Percentiles rank a stretch among this genome's conserved stretches.
Conservation (phyloP, 2,888 invertebrate genomes). For the Embidobia sp. region DNA sequence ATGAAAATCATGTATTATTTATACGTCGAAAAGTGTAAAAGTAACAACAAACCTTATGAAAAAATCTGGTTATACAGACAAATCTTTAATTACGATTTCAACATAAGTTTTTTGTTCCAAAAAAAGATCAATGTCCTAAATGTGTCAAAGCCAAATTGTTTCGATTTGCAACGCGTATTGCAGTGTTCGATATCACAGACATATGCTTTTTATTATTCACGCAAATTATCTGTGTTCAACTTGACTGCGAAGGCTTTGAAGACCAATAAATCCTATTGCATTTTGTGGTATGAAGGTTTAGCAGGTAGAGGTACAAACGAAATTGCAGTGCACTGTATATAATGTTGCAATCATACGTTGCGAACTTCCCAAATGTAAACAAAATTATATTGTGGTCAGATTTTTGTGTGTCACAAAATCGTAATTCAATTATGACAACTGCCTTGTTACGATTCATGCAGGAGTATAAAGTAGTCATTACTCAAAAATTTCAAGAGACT, state of each 20-base stretch:
- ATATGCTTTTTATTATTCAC: not conserved
- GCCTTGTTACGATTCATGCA: not conserved
- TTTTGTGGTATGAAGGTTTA: slow-evolving; percentile 1
- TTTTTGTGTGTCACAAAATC: slow-evolving; percentile 3
- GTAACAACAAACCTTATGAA: not conserved
- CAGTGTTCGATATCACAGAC: not conserved
- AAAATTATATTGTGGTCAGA: not conserved
- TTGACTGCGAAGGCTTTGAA: not conserved
- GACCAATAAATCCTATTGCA: not conserved
- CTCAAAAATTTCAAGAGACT: slow-evolving; percentile 1
- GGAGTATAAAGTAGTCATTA: not conserved
- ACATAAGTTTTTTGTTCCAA: not conserved
- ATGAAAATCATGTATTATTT: not conserved
- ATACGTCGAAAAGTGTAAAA: not conserved
- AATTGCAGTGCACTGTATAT: no score
- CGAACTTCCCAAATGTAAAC: no score
- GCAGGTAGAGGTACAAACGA: not conserved
- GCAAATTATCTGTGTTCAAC: not conserved
- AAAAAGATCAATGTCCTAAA: slow-evolving; percentile 1
- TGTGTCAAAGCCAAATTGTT: slow-evolving; percentile 2
- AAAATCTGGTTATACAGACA: not conserved
- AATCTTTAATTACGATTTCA: slow-evolving; percentile 1
- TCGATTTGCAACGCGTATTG: not conserved
- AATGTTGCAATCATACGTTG: no score
- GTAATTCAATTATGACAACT: not conserved